Percentiles rank a stretch among this genome's conserved stretches.
phyloP scores from a whole-genome alignment of 2,888 invertebrate genomes.

The Hofmannophila pseudospretella region DNA sequence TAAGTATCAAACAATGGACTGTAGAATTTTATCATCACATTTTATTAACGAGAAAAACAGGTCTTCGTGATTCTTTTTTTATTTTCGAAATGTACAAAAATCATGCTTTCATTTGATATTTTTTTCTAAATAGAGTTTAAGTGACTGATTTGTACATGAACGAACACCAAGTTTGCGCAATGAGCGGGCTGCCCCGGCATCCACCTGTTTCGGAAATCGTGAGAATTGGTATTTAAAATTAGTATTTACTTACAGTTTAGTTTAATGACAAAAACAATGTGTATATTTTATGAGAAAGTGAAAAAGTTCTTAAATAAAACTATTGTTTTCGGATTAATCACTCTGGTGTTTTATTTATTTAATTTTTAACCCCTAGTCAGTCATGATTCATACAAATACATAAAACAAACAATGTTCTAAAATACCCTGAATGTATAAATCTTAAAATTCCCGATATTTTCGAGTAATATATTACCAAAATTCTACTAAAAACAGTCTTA shows the following conservation, averaged over 20 bases:
- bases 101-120: constrained; percentile 72
- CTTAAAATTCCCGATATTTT: too few relatives aligned
- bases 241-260: constrained; percentile 78
- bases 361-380: constrained; percentile 9
- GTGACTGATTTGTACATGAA: constrained; percentile 70
- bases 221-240: constrained; percentile 77
- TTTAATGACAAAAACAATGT: constrained; percentile 78
- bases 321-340: constrained; percentile 78
- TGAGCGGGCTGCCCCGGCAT: constrained; percentile 36
- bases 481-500: too few relatives aligned
- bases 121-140: constrained; percentile 71
- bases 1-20: constrained; percentile 69
- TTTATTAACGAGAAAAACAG: constrained; percentile 58
- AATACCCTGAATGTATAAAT: too few relatives aligned
- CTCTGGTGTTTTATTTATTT: constrained; percentile 66
- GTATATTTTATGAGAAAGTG: constrained; percentile 78
- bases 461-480: too few relatives aligned
- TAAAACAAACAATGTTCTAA: too few relatives aligned
- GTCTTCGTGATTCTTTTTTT: constrained; percentile 55
- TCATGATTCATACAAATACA: not conserved
- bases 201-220: constrained; percentile 56
- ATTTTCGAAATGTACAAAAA: constrained; percentile 74
- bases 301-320: constrained; percentile 78
- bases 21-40: constrained; percentile 75
- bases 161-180: constrained; percentile 46